Percentiles rank a stretch among this genome's conserved stretches.
Evolutionary conservation across 2,113 vertebrate species (phyloP).

Genomic region (Lycaon pictus): DNA sequence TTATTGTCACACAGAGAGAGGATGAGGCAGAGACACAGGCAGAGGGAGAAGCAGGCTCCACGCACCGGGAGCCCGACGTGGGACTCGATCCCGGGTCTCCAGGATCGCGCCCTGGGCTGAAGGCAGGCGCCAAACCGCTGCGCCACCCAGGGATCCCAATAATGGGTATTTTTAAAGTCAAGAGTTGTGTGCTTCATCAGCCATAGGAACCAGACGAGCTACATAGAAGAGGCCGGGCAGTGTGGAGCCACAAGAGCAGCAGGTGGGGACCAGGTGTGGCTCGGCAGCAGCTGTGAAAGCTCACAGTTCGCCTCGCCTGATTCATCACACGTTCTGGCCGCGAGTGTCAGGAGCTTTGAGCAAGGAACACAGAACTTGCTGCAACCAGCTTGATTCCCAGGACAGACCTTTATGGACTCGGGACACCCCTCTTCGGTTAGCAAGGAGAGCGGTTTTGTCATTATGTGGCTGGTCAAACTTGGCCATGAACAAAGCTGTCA

Average conservation of each 20-base stretch:
- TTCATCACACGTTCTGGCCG: accelerated
- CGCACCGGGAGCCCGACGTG: no score
- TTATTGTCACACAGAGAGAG: no score
- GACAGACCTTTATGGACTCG: accelerated
- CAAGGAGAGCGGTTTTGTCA: background rate
- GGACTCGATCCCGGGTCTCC: no score
- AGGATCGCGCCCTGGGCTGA: no score
- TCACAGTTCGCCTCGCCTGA: accelerated
- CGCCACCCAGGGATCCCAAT: no score
- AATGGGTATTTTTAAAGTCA: background rate
- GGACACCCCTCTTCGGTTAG: background rate
- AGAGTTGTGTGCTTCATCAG: background rate
- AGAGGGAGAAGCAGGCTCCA: no score
- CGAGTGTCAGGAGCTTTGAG: no score
- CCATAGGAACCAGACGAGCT: background rate
- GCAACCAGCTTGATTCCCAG: background rate
- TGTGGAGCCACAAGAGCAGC: accelerated
- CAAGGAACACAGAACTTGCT: background rate
- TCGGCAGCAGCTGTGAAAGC: no score
- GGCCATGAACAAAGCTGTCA: background rate
- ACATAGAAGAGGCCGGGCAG: accelerated
- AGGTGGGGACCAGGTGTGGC: accelerated
- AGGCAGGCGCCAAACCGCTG: no score
- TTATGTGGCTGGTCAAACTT: background rate
- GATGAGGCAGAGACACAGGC: no score